Evolutionary conservation across 2,888 invertebrate species (phyloP).

Genomic region (Luffia ferchaultella): DNA sequence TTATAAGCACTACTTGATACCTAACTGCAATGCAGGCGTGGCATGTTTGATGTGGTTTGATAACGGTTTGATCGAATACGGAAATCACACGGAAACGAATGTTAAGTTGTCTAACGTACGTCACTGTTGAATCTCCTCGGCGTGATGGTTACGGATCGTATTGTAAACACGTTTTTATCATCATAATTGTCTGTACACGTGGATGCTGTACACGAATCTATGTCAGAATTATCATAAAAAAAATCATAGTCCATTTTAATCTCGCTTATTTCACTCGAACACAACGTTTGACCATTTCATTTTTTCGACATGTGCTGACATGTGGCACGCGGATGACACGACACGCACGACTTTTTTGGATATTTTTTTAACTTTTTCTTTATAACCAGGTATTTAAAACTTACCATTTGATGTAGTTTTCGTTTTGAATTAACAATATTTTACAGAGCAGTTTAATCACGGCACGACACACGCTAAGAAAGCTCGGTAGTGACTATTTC

Average conservation of each 20-base stretch:
- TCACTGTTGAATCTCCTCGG: not conserved
- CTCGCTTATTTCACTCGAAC: too few relatives aligned
- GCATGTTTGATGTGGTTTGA: too few relatives aligned
- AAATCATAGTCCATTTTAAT: not conserved
- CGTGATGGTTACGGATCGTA: not conserved
- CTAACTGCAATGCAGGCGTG: too few relatives aligned
- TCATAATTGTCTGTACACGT: too few relatives aligned
- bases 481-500: not conserved
- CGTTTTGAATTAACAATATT: not conserved
- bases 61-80: too few relatives aligned
- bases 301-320: not conserved
- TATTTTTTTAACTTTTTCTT: not conserved
- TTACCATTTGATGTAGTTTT: too few relatives aligned
- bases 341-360: not conserved
- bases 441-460: not conserved
- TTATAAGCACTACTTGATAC: too few relatives aligned
- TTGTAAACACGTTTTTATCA: too few relatives aligned
- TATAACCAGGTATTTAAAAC: not conserved
- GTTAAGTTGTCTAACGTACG: too few relatives aligned
- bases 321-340: not conserved
- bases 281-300: too few relatives aligned
- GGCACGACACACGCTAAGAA: not conserved
- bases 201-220: not conserved
- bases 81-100: too few relatives aligned
- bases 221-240: not conserved